A percentile compares a stretch with the other conserved stretches of the same genome.
Conservation (phyloP, 2,797 vertebrate genomes). For the Sebastes trivittatus region DNA sequence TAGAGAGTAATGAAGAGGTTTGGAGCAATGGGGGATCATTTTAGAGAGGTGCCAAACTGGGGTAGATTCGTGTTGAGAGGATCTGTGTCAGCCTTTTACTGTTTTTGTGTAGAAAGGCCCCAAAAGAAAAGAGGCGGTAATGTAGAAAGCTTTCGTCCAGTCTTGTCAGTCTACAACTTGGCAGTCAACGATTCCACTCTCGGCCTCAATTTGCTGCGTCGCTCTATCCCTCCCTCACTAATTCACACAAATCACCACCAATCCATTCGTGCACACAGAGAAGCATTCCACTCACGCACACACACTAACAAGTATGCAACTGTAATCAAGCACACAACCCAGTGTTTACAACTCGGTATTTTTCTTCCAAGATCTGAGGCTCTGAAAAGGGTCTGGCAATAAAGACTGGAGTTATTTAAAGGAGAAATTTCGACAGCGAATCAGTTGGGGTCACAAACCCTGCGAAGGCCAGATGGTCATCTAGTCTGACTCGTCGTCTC, state of each 20-base stretch:
- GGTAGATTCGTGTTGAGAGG: constrained; percentile 5
- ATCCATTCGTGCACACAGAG: neutral
- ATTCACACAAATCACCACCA: constrained; percentile 41
- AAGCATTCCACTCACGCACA: constrained; percentile 17
- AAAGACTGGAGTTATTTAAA: constrained; percentile 39
- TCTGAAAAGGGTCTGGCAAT: constrained; percentile 7
- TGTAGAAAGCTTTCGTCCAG: neutral
- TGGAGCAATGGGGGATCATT: constrained; percentile 21
- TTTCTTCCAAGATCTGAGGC: constrained; percentile 50
- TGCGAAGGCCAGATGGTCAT: constrained; percentile 50
- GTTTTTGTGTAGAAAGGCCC: neutral
- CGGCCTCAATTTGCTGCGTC: constrained; percentile 17
- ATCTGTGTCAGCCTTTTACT: neutral
- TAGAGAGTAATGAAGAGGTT: constrained; percentile 47
- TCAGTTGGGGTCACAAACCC: constrained; percentile 52
- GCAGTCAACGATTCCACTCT: neutral
- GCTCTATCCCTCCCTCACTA: neutral
- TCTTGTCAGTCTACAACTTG: neutral
- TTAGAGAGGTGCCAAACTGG: constrained; percentile 24
- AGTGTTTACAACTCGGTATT: constrained; percentile 49
- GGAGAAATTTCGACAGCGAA: constrained; percentile 7
- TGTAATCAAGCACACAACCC: constrained; percentile 40
- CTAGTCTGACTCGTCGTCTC: constrained; percentile 32
- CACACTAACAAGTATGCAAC: neutral
- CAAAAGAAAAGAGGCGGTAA: neutral